These are phyloP conservation scores for Heliothis peltigera DNA, from an alignment of 2,888 invertebrate genomes.

Conservation along the genomic window DNA sequence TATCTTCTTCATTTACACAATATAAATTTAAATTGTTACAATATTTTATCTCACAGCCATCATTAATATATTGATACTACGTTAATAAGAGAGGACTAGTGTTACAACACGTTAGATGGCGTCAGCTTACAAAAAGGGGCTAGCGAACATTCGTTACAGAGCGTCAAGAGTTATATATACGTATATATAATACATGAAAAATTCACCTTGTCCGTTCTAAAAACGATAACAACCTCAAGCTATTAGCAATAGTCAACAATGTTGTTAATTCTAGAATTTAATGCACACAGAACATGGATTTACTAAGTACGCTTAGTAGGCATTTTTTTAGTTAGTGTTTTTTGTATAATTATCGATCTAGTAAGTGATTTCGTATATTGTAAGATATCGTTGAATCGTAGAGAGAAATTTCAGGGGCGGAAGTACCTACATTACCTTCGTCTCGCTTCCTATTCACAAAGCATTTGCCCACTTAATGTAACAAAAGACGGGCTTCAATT, in stretches of 20 bases:
- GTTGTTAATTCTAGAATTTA: slow-evolving; percentile 87
- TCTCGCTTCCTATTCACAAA: slow-evolving; percentile 27
- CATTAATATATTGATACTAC: slow-evolving; percentile 90
- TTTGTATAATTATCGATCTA: slow-evolving; percentile 61
- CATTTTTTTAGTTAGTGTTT: slow-evolving; percentile 64
- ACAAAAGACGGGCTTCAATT: background rate
- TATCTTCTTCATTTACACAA: slow-evolving; percentile 84
- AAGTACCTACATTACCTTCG: slow-evolving; percentile 49
- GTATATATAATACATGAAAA: slow-evolving; percentile 85
- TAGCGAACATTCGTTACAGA: slow-evolving; percentile 87
- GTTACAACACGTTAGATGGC: slow-evolving; percentile 87
- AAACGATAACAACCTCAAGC: slow-evolving; percentile 90
- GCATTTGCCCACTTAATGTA: slow-evolving; percentile 32
- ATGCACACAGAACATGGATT: slow-evolving; percentile 86
- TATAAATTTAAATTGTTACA: slow-evolving; percentile 89
- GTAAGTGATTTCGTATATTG: slow-evolving; percentile 61
- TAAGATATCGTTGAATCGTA: slow-evolving; percentile 60
- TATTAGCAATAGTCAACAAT: slow-evolving; percentile 90
- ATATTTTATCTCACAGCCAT: slow-evolving; percentile 90
- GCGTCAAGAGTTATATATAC: slow-evolving; percentile 74
- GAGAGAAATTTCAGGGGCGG: slow-evolving; percentile 58
- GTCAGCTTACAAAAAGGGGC: slow-evolving; percentile 86
- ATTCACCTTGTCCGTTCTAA: slow-evolving; percentile 88
- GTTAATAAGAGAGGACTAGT: slow-evolving; percentile 88
- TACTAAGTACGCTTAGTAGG: slow-evolving; percentile 80